phyloP scores from a whole-genome alignment of 1,140 invertebrate genomes.

The Brachionus sp. region DNA sequence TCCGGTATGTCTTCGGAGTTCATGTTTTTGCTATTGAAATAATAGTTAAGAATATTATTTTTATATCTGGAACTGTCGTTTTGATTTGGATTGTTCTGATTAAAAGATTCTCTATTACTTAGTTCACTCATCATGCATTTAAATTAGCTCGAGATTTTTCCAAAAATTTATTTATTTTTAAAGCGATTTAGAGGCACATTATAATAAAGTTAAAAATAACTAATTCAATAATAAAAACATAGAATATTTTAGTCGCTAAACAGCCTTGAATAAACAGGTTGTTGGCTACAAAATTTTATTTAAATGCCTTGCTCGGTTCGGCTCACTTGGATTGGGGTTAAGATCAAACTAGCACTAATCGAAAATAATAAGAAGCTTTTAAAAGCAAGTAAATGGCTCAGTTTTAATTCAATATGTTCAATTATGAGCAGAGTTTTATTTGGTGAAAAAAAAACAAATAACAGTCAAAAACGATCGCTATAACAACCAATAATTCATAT shows the following conservation, averaged over 20 bases:
- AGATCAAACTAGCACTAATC: not conserved
- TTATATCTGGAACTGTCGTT: not conserved
- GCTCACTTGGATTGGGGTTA: not conserved
- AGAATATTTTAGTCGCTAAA: not conserved
- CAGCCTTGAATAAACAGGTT: not conserved
- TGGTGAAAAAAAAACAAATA: constrained; percentile 34
- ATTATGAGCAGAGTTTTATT: constrained; percentile 16
- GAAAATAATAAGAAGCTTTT: not conserved
- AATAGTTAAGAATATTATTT: constrained; percentile 38
- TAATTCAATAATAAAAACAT: constrained; percentile 1
- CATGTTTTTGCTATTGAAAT: constrained; percentile 23
- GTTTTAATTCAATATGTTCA: constrained; percentile 29
- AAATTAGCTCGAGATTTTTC: not conserved
- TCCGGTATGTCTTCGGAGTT: not conserved
- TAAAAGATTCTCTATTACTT: not conserved
- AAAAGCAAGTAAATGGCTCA: not conserved
- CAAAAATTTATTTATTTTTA: not conserved
- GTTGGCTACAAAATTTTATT: not conserved
- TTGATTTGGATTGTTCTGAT: not conserved
- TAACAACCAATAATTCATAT: constrained; percentile 26
- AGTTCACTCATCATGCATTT: not conserved
- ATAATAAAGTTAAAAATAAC: not conserved
- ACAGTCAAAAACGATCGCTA: not conserved
- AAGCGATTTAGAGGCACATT: not conserved
- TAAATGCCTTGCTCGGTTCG: not conserved